These are phyloP conservation scores for Stomatorhinus walkeri DNA, from an alignment of 2,797 vertebrate genomes.

Conservation along the genomic window DNA sequence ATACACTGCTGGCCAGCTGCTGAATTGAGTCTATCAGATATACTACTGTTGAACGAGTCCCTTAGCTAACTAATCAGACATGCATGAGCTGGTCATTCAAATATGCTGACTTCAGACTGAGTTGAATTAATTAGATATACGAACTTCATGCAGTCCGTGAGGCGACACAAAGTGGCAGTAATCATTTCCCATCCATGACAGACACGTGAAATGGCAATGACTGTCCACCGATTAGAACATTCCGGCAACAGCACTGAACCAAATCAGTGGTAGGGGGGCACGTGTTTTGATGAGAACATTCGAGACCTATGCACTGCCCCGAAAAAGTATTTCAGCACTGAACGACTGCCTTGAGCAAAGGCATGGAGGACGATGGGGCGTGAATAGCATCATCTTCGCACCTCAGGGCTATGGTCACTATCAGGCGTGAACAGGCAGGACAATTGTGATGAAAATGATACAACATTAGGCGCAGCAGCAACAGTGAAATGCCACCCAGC, in stretches of 20 bases:
- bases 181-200: not conserved
- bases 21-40: not conserved
- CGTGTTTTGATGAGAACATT: not conserved
- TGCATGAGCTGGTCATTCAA: not conserved
- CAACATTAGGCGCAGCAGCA: not conserved
- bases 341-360: not conserved
- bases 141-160: not conserved
- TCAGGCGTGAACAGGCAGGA: not conserved
- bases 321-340: not conserved
- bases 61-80: not conserved
- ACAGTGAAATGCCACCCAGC: not conserved
- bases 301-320: too few species aligned
- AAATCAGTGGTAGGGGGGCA: not conserved
- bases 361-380: not conserved
- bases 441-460: not conserved
- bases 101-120: not conserved
- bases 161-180: not conserved
- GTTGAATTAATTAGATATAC: not conserved
- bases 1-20: not conserved
- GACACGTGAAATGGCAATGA: not conserved
- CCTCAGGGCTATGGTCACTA: not conserved
- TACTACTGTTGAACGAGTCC: not conserved
- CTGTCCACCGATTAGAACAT: not conserved
- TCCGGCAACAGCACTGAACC: not conserved
- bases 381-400: not conserved